Evolutionary conservation across 2,113 vertebrate genomes (phyloP), one percentile per base, ranked within the genome.

Genomic region (Ploceus nigricollis): DNA sequence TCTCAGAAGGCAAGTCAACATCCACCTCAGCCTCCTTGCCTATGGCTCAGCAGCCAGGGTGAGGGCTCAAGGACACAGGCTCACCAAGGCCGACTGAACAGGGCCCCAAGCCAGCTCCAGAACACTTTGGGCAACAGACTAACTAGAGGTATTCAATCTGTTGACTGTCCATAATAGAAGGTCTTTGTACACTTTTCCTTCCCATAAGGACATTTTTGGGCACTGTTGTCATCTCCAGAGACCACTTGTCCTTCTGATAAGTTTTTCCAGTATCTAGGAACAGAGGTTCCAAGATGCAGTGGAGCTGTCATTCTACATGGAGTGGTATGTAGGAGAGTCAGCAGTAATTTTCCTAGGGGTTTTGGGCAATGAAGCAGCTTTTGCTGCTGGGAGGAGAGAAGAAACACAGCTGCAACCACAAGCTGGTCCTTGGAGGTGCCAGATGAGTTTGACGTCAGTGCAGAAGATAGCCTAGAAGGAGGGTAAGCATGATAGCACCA

Each of bases 321-420:
- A 90, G 28, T 9, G 33, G 37, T 53, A 77, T 0, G 0, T 16
- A 80, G 57, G 24, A 70, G n/a, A 90, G 53, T 57, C 8, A 83
- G 66, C 47, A 86, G 54, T 39, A 73, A 33, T 73, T 92, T 73
- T 82, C 73, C 60, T 47, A 50, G 31, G 2, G 28, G 47, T 24
- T 82, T 73, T 86, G 68, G 47, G 56, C 72, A 93, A 51, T 10
- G 19, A 81, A 94, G 48, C 37, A 92, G 39, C 64, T 96, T 92
- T 60, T 83, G 60, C 69, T 91, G 39, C 79, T 81, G 72, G 25
- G 11, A 81, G 39, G 27, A 70, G 35, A 63, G 51, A 86, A 8
- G n/a, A 91, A 93, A 87, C 78, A 85, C 51, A 86, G 39, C 58
- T 90, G 63, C 48, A 48, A 70, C 60, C 58, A 44, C 66, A 86